Evolutionary conservation across 2,888 invertebrate species (phyloP).

Genomic region (Bembecia ichneumoniformis): DNA sequence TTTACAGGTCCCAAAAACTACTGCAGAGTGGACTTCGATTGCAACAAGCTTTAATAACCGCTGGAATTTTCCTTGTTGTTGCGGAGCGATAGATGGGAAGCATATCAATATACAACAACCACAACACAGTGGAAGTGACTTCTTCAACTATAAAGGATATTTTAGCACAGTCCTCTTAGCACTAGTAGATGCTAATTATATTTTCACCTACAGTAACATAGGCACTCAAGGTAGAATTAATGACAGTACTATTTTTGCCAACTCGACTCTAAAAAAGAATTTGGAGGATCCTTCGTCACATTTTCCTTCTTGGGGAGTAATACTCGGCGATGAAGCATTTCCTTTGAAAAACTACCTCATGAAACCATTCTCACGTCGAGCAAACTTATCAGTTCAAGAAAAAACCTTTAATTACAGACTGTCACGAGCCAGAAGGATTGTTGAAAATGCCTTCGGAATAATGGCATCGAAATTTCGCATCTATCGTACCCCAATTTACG

Average conservation of each 20-base stretch:
- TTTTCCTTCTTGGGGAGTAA: neutral
- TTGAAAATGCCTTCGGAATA: conserved; percentile 14
- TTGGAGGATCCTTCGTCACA: neutral
- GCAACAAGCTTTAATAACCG: conserved; percentile 14
- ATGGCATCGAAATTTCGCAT: conserved; percentile 6
- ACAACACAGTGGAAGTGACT: conserved; percentile 16
- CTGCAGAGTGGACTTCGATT: conserved; percentile 16
- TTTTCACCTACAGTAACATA: too few species aligned
- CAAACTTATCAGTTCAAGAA: conserved; percentile 2
- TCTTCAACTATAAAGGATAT: conserved; percentile 20
- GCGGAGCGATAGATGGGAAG: conserved; percentile 20
- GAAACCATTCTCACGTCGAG: conserved; percentile 4
- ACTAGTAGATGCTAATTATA: conserved; percentile 7
- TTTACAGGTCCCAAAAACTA: conserved; percentile 12
- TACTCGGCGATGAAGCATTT: conserved; percentile 6
- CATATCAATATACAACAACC: conserved; percentile 19
- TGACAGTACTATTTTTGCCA: conserved; percentile 2
- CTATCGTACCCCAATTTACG: conserved; percentile 3
- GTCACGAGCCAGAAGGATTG: conserved; percentile 10
- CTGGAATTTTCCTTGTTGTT: conserved; percentile 19
- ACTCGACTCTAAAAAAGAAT: too few species aligned
- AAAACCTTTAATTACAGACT: conserved; percentile 7
- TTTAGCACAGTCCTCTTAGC: neutral
- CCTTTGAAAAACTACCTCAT: conserved; percentile 4
- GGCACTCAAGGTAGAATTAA: conserved; percentile 6